Base-by-base conservation (phyloP, 2,113 vertebrate genomes). In the Calidris pugnax region DNA sequence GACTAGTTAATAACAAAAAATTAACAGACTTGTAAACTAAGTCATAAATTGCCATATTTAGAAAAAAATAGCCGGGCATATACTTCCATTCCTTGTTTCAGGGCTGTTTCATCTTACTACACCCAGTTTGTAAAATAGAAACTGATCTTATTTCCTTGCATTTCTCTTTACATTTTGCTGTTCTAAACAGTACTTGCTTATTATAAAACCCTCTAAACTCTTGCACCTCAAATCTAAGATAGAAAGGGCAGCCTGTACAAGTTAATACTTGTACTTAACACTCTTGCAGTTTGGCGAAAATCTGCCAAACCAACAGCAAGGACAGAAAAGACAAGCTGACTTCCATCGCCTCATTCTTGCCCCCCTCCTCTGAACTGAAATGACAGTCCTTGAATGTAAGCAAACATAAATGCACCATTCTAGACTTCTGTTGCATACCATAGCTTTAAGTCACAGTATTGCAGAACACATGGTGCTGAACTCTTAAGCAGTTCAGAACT, bases 61-160 rank as follows among this genome's bases (percentile, higher is more conserved):
- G 73, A 72, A 94, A 95, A 94, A 96, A 96, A 97, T 62, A 94
- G 62, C 26, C 82, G 43, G 66, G 63, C 62, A 90, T 45, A 73
- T 94, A 92, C 50, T 90, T 95, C 89, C 69, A 50, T 85, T 92
- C 85, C 85, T 95, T 96, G 86, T 96, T 97, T 93, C 67, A 89
- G 66, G 30, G 35, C 26, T 95, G 43, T 96, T 89, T 97, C 75
- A 87, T 96, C 82, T 97, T 94, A 94, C 48, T 64, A 62, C 15
- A 69, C 14, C 35, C 10, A 72, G 53, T 93, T 93, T 95, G 90
- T 91, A 74, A 91, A 97, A 86, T 12, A 75, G 16, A 72, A 89
- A 92, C 57, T 41, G 60, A 82, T 47, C 37, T 45, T 37, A 13
- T 68, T 89, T 95, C 80, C 84, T 94, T 90, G 50, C 50, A 86